Evolutionary conservation across 2,888 invertebrate genomes (phyloP).

Genomic region (Dysmachus trigonus): DNA sequence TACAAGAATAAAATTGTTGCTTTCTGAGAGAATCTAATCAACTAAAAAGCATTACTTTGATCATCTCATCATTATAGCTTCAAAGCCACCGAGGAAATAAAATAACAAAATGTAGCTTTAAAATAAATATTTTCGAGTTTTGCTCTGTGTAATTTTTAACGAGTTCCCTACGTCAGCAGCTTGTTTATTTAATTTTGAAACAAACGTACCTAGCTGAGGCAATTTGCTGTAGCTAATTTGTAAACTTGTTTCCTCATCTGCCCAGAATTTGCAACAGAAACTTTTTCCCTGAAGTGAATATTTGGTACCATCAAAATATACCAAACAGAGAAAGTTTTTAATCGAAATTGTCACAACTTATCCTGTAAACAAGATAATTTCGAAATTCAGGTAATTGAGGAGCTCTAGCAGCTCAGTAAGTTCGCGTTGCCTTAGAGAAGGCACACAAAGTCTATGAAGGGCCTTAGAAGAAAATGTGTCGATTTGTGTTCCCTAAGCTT

Average conservation of each 20-base stretch:
- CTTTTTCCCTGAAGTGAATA: not conserved
- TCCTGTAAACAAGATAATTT: not conserved
- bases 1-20: not conserved
- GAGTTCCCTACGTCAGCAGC: not conserved
- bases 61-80: not conserved
- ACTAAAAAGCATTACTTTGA: no score
- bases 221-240: not conserved
- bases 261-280: not conserved
- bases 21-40: not conserved
- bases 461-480: not conserved
- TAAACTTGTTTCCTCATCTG: not conserved
- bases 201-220: not conserved
- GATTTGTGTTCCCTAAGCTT: not conserved
- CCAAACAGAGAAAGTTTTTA: not conserved
- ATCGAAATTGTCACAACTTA: not conserved
- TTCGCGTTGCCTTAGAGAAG: not conserved
- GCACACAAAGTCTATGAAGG: not conserved
- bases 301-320: not conserved
- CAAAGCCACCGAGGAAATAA: not conserved
- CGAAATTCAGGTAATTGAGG: not conserved
- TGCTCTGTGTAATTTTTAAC: not conserved
- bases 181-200: not conserved
- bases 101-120: not conserved
- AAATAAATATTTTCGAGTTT: not conserved
- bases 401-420: not conserved